phyloP scores from a whole-genome alignment of 2,888 invertebrate genomes.

The Fissipunctia ypsillon region DNA sequence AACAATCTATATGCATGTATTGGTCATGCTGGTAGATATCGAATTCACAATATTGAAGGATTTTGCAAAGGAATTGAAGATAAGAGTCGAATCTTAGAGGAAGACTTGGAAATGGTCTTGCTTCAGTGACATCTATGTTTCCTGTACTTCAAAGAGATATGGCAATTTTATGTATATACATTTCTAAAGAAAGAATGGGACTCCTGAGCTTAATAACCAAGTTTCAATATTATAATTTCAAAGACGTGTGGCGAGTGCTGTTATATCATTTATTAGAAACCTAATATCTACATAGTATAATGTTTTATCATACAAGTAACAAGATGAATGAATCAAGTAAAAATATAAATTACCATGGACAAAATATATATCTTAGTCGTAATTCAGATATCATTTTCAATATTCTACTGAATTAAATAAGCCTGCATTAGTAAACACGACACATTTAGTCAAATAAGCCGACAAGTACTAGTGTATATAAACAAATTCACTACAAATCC shows the following conservation, averaged over 20 bases:
- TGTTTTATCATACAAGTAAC: background rate
- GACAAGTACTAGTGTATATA: background rate
- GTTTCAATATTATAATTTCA: background rate
- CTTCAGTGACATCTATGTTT: background rate
- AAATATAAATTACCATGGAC: too few relatives aligned
- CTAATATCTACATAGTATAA: background rate
- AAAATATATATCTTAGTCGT: background rate
- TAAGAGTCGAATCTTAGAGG: constrained; percentile 17
- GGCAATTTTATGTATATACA: background rate
- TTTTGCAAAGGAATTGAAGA: constrained; percentile 49
- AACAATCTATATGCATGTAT: constrained; percentile 44
- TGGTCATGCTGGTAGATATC: constrained; percentile 14
- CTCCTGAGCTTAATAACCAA: background rate
- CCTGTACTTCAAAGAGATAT: background rate
- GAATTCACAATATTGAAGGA: constrained; percentile 40
- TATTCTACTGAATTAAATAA: background rate
- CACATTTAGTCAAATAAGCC: constrained; percentile 1
- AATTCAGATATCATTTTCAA: background rate
- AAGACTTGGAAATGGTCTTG: constrained; percentile 20
- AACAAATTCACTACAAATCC: constrained; percentile 18
- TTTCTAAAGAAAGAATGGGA: background rate
- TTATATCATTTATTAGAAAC: background rate
- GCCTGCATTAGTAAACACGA: background rate
- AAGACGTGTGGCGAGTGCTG: background rate
- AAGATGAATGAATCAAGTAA: background rate